phyloP scores from a whole-genome alignment of 2,113 vertebrate species.

The Alaudala cheleensis region DNA sequence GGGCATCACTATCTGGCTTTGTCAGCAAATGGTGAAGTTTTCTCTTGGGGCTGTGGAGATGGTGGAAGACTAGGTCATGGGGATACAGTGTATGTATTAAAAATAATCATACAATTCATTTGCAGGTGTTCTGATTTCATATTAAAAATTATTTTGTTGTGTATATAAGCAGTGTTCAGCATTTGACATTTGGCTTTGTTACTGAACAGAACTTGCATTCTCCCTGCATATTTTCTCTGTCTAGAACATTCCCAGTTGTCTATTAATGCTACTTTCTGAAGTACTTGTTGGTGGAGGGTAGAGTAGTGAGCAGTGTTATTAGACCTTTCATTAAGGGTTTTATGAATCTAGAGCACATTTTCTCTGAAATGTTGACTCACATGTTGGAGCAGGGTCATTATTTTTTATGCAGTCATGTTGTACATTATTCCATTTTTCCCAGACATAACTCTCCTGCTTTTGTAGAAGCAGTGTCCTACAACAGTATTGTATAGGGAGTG shows the following conservation, averaged over 20 bases:
- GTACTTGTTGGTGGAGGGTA: background rate
- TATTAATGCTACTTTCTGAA: background rate
- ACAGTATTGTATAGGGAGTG: accelerated
- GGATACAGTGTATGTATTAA: conserved; percentile 88
- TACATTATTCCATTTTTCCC: background rate
- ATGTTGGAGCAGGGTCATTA: accelerated
- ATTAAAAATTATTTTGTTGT: background rate
- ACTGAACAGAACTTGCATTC: background rate
- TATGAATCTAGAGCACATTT: background rate
- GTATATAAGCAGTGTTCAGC: background rate
- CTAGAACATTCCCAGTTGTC: background rate
- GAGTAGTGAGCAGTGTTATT: background rate
- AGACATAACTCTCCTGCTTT: background rate
- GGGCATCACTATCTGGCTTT: conserved; percentile 95
- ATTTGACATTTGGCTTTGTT: background rate
- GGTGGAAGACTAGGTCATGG: conserved; percentile 95
- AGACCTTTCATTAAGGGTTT: background rate
- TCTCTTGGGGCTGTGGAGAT: conserved; percentile 97
- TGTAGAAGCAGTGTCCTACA: background rate
- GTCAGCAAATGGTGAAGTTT: conserved; percentile 93
- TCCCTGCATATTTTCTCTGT: background rate
- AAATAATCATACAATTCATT: background rate
- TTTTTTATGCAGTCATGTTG: background rate
- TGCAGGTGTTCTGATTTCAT: background rate
- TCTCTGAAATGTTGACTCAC: background rate